Conservation (phyloP, 2,888 invertebrate genomes). For the Leptogaster cylindrica region DNA sequence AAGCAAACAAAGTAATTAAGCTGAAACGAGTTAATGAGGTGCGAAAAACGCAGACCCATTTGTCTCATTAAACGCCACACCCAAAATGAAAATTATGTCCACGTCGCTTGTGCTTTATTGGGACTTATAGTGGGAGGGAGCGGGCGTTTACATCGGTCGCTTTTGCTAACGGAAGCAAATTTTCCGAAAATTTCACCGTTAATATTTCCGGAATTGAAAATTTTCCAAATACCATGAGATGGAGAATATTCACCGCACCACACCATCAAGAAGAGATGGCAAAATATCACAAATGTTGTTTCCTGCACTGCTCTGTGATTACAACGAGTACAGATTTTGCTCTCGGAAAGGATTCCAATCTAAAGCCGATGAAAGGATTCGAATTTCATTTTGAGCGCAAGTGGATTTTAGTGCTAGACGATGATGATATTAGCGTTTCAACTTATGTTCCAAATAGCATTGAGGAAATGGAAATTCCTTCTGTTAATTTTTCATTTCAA, state of each 20-base stretch:
- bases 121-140: conserved; percentile 5
- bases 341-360: conserved; percentile 2
- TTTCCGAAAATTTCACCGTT: conserved; percentile 9
- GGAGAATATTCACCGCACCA: conserved; percentile 2
- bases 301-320: not conserved
- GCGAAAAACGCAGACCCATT: conserved; percentile 41
- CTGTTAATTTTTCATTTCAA: too few relatives aligned
- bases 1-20: conserved; percentile 36
- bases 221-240: conserved; percentile 11
- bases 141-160: not conserved
- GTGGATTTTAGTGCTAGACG: not conserved
- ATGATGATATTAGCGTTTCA: conserved; percentile 10
- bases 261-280: not conserved
- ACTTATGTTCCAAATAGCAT: conserved; percentile 5
- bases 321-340: not conserved
- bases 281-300: not conserved
- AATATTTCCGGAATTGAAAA: conserved; percentile 30
- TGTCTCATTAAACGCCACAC: conserved; percentile 35
- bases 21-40: conserved; percentile 38
- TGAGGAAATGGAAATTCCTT: conserved; percentile 17
- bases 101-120: conserved; percentile 25
- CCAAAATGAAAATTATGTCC: conserved; percentile 41
- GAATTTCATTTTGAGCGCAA: conserved; percentile 3
- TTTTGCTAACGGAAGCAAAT: conserved; percentile 11
- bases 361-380: conserved; percentile 20